Base-by-base conservation (phyloP, 2,797 vertebrate genomes). In the Micrastur ruficollis region DNA sequence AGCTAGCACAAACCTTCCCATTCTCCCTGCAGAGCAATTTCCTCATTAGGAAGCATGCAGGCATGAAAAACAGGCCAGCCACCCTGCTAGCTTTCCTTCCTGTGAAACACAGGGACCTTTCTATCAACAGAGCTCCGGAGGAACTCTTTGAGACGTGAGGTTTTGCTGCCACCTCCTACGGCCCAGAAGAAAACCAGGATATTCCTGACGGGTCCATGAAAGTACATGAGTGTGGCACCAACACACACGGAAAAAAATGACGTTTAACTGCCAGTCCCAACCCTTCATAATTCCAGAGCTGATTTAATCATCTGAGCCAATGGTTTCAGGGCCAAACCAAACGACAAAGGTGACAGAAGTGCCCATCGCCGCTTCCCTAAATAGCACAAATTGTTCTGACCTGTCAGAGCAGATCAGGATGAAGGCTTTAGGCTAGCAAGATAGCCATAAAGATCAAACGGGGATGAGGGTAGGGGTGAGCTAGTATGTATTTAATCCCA, bases 221-320 rank as follows among this genome's bases (percentile, higher is more conserved):
- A 22, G 55, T 38, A 74, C 29, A 27, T 1, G 6, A 78, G 19
- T 26, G 26, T 22, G 15, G 5, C 47, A 71, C 26, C 32, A 53
- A 63, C 42, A 61, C 17, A 16, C 29, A 18, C 0, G 1, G 21
- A 27, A 58, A 81, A 73, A 74, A 71, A 62, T 4, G 1, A 55
- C 16, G 23, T 49, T 91, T 73, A 83, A 74, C 65, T 85, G 81
- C 71, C 83, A 86, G 9, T 89, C 65, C 34, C 44, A 95, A 44
- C 20, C 29, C 34, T 81, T 95, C 50, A 29, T 85, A 65, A 86
- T 70, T 81, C 32, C 52, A 72, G 83, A 68, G 9, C 14, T 95
- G 88, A 95, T 95, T 91, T 82, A 93, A 94, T 96, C 50, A 95
- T 95, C 84, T 79, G 65, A 94, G 34, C 65, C 93, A 95, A 62